A percentile compares a stretch with the other conserved stretches of the same genome.
phyloP scores from a whole-genome alignment of 2,888 invertebrate species.

The Julus scandinavius region DNA sequence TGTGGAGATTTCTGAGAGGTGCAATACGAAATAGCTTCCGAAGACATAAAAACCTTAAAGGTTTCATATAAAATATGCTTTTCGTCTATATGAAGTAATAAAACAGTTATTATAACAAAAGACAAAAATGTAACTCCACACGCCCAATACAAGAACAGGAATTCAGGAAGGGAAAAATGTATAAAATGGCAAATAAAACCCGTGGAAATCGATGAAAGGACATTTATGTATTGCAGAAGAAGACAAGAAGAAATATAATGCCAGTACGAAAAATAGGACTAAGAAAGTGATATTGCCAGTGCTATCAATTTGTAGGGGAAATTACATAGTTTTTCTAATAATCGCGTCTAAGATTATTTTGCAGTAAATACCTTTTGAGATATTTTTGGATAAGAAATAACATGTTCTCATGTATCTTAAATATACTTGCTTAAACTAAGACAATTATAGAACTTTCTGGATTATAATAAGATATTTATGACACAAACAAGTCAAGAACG shows the following conservation, averaged over 20 bases:
- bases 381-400: too few species aligned
- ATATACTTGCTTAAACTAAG: too few species aligned
- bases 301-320: too few species aligned
- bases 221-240: neutral
- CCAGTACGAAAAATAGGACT: neutral
- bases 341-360: too few species aligned
- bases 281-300: too few species aligned
- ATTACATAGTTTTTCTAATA: too few species aligned
- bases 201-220: neutral
- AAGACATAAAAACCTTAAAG: constrained; percentile 23
- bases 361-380: too few species aligned
- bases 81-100: constrained; percentile 23
- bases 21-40: neutral
- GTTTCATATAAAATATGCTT: constrained; percentile 25
- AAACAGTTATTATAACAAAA: constrained; percentile 13
- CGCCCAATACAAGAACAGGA: neutral
- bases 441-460: too few species aligned
- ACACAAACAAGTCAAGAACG: too few species aligned
- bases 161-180: neutral
- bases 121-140: neutral
- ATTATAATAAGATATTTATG: too few species aligned
- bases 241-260: neutral
- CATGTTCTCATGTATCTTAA: too few species aligned
- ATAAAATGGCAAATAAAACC: constrained; percentile 30
- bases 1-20: neutral